phyloP scores from a whole-genome alignment of 2,888 invertebrate genomes.

The Brenthis daphne region DNA sequence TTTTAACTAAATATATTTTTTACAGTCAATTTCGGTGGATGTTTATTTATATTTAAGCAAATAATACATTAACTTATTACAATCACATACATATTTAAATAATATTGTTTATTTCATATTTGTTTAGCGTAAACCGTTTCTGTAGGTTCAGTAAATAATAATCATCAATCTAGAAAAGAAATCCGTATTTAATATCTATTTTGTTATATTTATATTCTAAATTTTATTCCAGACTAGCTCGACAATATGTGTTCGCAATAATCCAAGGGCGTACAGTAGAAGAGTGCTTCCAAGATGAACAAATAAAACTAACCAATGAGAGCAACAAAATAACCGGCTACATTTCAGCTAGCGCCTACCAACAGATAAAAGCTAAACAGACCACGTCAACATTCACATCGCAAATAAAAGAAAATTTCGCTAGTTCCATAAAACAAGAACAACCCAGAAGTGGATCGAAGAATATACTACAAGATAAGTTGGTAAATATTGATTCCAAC shows the following conservation, averaged over 20 bases:
- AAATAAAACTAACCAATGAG: conserved; percentile 61
- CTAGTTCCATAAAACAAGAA: conserved; percentile 55
- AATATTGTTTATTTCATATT: no score
- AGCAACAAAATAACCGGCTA: conserved; percentile 75
- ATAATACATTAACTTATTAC: no score
- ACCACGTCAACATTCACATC: conserved; percentile 50
- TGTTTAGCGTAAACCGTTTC: no score
- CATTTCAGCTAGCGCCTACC: conserved; percentile 71
- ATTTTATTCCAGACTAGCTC: conserved; percentile 77
- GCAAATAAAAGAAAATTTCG: conserved; percentile 74
- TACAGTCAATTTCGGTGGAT: no score
- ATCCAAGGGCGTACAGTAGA: conserved; percentile 85
- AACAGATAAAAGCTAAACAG: conserved; percentile 59
- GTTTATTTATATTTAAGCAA: no score
- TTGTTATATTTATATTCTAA: not conserved
- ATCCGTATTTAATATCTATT: not conserved
- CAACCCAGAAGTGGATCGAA: conserved; percentile 62
- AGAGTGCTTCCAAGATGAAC: conserved; percentile 82
- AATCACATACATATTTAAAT: no score
- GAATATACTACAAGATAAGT: conserved; percentile 75
- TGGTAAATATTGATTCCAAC: conserved; percentile 71
- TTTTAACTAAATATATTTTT: no score
- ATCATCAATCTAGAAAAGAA: no score
- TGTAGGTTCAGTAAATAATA: no score
- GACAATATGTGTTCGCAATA: conserved; percentile 84